Conservation (phyloP, 2,113 vertebrate genomes). For the Chaenocephalus aceratus region DNA sequence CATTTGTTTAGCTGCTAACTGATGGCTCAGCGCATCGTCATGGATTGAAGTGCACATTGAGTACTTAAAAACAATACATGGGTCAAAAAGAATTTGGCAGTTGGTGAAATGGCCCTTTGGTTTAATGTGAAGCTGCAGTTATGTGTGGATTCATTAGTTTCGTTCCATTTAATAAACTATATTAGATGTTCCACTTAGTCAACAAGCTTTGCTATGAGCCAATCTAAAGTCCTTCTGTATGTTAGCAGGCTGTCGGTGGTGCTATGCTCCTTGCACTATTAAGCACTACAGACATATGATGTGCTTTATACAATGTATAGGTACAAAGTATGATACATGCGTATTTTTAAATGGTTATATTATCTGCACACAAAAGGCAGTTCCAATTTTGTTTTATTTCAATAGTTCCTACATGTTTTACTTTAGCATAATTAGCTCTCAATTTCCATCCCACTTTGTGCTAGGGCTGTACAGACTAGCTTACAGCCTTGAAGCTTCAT, state of each 20-base stretch:
- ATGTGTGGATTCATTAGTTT: neutral
- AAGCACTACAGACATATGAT: neutral
- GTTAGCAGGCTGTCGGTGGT: neutral
- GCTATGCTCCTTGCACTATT: neutral
- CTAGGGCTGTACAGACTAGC: too few species aligned
- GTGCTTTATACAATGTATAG: neutral
- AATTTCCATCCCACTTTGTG: neutral
- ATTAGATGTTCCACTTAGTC: constrained; percentile 8
- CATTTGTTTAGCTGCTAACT: constrained; percentile 13
- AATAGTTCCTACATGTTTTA: constrained; percentile 1
- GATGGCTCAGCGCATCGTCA: neutral
- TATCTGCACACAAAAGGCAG: neutral
- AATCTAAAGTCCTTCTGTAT: constrained; percentile 4
- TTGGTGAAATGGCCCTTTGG: constrained; percentile 33
- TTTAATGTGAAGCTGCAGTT: neutral
- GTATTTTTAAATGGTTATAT: neutral
- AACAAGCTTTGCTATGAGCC: neutral
- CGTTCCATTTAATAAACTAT: constrained; percentile 23
- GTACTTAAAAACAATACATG: neutral
- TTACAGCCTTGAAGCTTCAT: too few species aligned
- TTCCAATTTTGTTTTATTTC: neutral
- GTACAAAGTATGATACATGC: neutral
- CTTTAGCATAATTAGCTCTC: neutral
- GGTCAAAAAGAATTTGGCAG: constrained; percentile 6
- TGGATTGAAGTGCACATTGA: neutral